Conservation (phyloP, 2,888 invertebrate species). For the Trachelus stipa region DNA sequence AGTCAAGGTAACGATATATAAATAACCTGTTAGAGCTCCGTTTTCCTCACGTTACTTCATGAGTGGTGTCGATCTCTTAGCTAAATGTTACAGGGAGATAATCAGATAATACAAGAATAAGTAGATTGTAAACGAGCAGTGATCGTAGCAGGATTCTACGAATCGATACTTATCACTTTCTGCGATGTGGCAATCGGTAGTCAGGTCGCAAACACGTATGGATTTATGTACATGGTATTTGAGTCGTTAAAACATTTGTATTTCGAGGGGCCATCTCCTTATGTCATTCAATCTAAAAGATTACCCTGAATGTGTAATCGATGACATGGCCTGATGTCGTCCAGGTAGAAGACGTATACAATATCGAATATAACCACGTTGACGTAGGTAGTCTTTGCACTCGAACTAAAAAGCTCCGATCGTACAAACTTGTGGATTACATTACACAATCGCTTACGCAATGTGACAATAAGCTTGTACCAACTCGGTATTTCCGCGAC, state of each 20-base stretch:
- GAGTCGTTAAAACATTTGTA: background rate
- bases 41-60: background rate
- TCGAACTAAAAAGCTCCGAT: slow-evolving; percentile 4
- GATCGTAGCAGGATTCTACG: background rate
- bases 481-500: slow-evolving; percentile 51
- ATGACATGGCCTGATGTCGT: background rate
- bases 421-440: slow-evolving; percentile 12
- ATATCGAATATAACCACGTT: too few species aligned
- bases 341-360: background rate
- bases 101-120: background rate
- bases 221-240: background rate
- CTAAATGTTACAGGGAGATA: background rate
- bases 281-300: background rate
- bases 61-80: background rate
- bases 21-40: background rate
- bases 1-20: background rate
- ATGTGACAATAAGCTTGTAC: slow-evolving; percentile 50
- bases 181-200: background rate
- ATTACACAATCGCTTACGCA: slow-evolving; percentile 48
- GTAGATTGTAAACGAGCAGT: background rate
- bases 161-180: background rate
- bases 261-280: background rate
- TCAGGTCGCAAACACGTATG: background rate
- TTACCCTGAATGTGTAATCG: background rate
- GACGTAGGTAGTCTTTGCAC: background rate